These are phyloP conservation scores for Coleophora deauratella DNA, from an alignment of 2,888 invertebrate species.

Conservation along the genomic window DNA sequence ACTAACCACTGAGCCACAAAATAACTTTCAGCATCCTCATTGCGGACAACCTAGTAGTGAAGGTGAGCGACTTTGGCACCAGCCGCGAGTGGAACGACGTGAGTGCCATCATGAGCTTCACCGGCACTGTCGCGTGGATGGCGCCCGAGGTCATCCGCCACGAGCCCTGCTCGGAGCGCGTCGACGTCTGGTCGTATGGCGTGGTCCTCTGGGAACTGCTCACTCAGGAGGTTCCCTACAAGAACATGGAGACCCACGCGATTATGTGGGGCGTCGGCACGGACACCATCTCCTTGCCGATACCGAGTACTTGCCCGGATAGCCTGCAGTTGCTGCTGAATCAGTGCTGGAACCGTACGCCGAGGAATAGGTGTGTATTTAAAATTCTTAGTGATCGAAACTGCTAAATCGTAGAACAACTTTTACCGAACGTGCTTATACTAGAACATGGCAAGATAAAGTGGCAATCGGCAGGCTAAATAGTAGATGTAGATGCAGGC, in stretches of 20 bases:
- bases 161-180: slow-evolving; percentile 97
- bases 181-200: slow-evolving; percentile 99
- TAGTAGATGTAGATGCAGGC: too few species aligned
- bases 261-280: slow-evolving; percentile 99
- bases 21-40: slow-evolving; percentile 81
- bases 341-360: slow-evolving; percentile 94
- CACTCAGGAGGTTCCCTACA: slow-evolving; percentile 80
- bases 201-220: slow-evolving; percentile 98
- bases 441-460: too few species aligned
- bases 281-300: slow-evolving; percentile 91
- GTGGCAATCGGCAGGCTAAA: too few species aligned
- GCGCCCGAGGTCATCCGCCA: slow-evolving; percentile 98
- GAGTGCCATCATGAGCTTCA: slow-evolving; percentile 97
- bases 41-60: slow-evolving; percentile 85
- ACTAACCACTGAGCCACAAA: too few species aligned
- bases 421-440: too few species aligned
- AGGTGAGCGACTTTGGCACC: slow-evolving; percentile 99
- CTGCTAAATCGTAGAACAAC: too few species aligned
- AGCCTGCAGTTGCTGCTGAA: slow-evolving; percentile 90
- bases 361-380: slow-evolving; percentile 78
- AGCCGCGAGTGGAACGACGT: slow-evolving; percentile 95
- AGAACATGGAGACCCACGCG: slow-evolving; percentile 89
- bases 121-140: slow-evolving; percentile 99
- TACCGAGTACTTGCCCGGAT: slow-evolving; percentile 92
- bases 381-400: neutral